Base-by-base conservation (phyloP, 1,140 invertebrate species). In the Teleogryllus occipitalis region DNA sequence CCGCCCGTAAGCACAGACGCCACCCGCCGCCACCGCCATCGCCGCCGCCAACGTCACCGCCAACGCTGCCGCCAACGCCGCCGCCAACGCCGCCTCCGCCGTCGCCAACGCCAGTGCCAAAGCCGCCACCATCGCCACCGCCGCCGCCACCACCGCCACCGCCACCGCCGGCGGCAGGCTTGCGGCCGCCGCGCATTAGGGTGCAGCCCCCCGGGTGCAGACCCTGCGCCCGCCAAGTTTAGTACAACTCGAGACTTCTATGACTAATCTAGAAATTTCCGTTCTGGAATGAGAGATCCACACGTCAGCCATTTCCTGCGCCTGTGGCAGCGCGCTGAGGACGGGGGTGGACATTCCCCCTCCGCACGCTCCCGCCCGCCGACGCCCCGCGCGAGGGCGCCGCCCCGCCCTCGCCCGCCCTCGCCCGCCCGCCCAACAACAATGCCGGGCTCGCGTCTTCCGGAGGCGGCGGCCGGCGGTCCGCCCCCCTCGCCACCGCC, bases 191-290 rank as follows among this genome's bases (percentile, higher is more conserved):
- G 10, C 54, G 54, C 54, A 65, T 65, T 65, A 65, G 54, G 54
- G 54, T 65, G 54, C 54, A 65, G 10, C 18, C 54, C 54, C 54
- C 18, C 54, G 10, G 10, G 0, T 1, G 21, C 74, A 12, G n/a
- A 14, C 10, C 12, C 21, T 21, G 74, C 74, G 21, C 2, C 12
- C 46, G 10, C 74, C 74, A 75, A 75, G 74, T 47, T 75, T 75
- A 75, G 46, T 47, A 75, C 46, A 75, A 75, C 74, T 75, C 74
- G 3, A 6, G 6, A 75, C 46, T 78, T 75, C 75, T 80, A 80
- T 80, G 79, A 80, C 79, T 80, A 80, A 80, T 80, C 79, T 80
- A 46, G 79, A 76, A 80, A 76, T 76, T 80, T 80, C 79, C 79
- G 79, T 80, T 80, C 79, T 80, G 79, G 79, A 80, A 80, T 80